A percentile compares a stretch with the other conserved stretches of the same genome.
These are phyloP conservation scores for Drosophila robusta DNA, from an alignment of 2,888 invertebrate species.

Conservation along the genomic window DNA sequence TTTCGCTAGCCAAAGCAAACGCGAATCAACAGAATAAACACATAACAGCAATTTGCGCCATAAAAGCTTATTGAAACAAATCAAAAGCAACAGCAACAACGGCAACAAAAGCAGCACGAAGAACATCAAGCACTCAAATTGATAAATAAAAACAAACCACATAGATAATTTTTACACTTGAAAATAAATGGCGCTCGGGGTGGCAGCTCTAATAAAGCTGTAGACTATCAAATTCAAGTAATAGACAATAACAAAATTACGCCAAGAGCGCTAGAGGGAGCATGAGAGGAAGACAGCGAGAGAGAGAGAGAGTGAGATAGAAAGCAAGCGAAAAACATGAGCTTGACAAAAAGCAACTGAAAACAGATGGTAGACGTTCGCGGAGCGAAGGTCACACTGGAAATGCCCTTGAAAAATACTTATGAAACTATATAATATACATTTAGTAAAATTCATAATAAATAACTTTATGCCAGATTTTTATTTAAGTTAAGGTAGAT, in stretches of 20 bases:
- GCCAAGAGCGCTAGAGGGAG: no score
- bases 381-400: slow-evolving; percentile 22
- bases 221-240: slow-evolving; percentile 33
- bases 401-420: no score
- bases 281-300: background rate
- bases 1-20: background rate
- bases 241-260: slow-evolving; percentile 17
- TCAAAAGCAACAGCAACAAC: slow-evolving; percentile 42
- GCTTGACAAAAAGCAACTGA: slow-evolving; percentile 2
- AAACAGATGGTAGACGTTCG: slow-evolving; percentile 14
- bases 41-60: slow-evolving; percentile 43
- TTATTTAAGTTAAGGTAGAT: no score
- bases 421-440: no score
- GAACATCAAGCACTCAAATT: slow-evolving; percentile 33
- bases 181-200: slow-evolving; percentile 14
- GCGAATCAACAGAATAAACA: slow-evolving; percentile 26
- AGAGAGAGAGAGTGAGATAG: background rate
- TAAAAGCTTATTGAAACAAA: slow-evolving; percentile 72
- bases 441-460: no score
- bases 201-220: slow-evolving; percentile 39
- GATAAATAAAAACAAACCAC: slow-evolving; percentile 44
- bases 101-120: background rate
- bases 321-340: background rate
- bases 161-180: slow-evolving; percentile 42
- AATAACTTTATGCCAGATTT: no score